Conservation (phyloP, 2,797 vertebrate genomes). For the Malurus splendens region DNA sequence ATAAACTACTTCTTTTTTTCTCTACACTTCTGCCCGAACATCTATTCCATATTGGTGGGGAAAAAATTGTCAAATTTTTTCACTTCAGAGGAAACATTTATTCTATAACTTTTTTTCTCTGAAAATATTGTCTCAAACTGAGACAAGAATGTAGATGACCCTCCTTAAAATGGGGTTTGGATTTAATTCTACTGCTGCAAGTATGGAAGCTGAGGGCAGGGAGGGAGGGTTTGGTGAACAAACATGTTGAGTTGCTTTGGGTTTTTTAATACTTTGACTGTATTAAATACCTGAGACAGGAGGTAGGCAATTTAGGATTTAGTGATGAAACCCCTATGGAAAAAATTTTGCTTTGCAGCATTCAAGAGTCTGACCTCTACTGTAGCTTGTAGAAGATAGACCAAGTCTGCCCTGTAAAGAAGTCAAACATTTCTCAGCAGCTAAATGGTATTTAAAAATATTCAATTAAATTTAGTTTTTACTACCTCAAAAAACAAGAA, state of each 20-base stretch:
- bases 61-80: too few relatives aligned
- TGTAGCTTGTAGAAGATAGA: neutral
- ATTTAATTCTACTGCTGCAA: neutral
- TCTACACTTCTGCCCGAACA: too few relatives aligned
- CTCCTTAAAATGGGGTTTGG: neutral
- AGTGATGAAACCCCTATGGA: neutral
- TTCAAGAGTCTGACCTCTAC: neutral
- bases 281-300: neutral
- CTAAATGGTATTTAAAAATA: neutral
- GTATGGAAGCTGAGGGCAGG: accelerated
- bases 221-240: neutral
- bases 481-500: neutral
- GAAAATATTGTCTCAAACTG: too few relatives aligned
- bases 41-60: too few relatives aligned
- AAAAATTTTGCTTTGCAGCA: neutral
- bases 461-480: neutral
- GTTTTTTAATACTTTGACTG: neutral
- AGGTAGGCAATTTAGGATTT: neutral
- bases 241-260: neutral
- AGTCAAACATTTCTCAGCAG: neutral
- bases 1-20: too few relatives aligned
- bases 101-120: too few relatives aligned
- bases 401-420: neutral
- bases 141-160: neutral
- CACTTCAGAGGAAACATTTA: too few relatives aligned